Percentiles rank a stretch among this genome's conserved stretches.
Evolutionary conservation across 1,140 invertebrate genomes (phyloP).

Genomic region (Ruditapes philippinarum): DNA sequence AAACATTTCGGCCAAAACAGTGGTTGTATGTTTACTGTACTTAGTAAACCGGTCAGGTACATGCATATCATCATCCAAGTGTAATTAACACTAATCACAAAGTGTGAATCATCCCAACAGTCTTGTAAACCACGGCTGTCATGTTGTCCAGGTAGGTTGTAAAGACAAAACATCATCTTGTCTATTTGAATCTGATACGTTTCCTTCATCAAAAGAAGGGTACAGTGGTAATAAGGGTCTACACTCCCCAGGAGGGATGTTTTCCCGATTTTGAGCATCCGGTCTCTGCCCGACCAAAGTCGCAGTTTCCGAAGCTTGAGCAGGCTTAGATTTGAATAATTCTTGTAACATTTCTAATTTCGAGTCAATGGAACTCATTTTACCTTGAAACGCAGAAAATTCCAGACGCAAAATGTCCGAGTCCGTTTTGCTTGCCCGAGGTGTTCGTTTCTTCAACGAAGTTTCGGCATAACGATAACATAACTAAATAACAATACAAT

Average conservation of each 20-base stretch:
- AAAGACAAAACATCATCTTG: conserved; percentile 14
- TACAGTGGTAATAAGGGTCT: neutral
- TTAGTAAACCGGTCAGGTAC: neutral
- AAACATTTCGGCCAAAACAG: neutral
- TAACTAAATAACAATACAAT: neutral
- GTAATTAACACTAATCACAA: neutral
- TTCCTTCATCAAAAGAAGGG: no score
- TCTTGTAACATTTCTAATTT: conserved; percentile 13
- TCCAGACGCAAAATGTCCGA: neutral
- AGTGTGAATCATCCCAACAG: neutral
- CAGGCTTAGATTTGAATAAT: neutral
- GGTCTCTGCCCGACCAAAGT: no score
- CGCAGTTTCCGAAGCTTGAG: neutral
- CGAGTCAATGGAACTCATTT: no score
- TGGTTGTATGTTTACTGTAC: neutral
- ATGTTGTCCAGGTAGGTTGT: neutral
- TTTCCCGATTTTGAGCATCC: no score
- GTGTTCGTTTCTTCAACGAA: neutral
- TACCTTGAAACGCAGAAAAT: no score
- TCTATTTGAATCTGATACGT: neutral
- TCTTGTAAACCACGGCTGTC: neutral
- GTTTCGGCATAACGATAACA: neutral
- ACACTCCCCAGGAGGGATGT: neutral
- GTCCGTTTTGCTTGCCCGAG: neutral
- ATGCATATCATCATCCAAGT: neutral